Evolutionary conservation across 2,797 vertebrate genomes (phyloP).

Genomic region (Apogon talboti): DNA sequence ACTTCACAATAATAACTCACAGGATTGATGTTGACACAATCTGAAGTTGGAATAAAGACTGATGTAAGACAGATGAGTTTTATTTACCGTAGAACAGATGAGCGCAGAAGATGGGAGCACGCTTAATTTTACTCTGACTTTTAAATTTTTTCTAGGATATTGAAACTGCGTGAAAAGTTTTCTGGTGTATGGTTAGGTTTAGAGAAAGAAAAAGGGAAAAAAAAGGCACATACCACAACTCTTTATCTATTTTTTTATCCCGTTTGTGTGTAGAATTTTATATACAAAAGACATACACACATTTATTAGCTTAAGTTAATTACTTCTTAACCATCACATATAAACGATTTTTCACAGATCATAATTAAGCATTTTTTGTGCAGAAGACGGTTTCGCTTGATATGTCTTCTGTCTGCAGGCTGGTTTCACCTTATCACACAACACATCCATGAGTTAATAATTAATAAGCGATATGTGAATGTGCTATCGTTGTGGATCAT

Average conservation of each 20-base stretch:
- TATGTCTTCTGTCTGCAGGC: slow-evolving; percentile 7
- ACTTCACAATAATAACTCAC: too few species aligned
- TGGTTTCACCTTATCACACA: slow-evolving; percentile 21
- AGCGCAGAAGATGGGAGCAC: too few species aligned
- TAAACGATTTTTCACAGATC: not conserved
- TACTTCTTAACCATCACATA: not conserved
- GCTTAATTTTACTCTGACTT: too few species aligned
- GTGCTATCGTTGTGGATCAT: slow-evolving; percentile 13
- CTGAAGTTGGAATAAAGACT: too few species aligned
- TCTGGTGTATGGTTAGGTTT: not conserved
- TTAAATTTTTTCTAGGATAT: too few species aligned
- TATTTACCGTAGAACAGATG: too few species aligned
- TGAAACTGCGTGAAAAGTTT: too few species aligned
- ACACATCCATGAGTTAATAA: slow-evolving; percentile 34
- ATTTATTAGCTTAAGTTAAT: slow-evolving; percentile 21
- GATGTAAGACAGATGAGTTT: too few species aligned
- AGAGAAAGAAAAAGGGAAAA: not conserved
- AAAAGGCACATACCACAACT: too few species aligned
- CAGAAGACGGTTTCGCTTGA: slow-evolving; percentile 34
- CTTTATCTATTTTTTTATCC: too few species aligned
- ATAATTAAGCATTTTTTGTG: not conserved
- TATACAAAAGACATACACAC: not conserved
- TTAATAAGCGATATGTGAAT: slow-evolving; percentile 35
- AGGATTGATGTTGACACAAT: too few species aligned
- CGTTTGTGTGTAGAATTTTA: not conserved